These are phyloP conservation scores for Gambusia holbrooki DNA, from an alignment of 2,113 vertebrate species.

Conservation along the genomic window DNA sequence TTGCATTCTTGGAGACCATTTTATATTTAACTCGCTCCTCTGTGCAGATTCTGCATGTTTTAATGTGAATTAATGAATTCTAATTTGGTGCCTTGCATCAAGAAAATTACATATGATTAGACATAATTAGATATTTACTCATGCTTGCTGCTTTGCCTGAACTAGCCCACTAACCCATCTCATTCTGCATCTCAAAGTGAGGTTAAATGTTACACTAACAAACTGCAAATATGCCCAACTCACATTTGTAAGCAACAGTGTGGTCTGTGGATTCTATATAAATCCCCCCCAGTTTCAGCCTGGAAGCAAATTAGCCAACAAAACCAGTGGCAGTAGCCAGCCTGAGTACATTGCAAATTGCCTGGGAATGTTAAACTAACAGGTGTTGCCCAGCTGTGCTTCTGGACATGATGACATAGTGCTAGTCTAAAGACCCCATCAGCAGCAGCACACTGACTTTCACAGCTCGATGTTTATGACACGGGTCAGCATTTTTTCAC, in stretches of 20 bases:
- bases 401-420: conserved; percentile 64
- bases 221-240: conserved; percentile 4
- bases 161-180: neutral
- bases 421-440: conserved; percentile 65
- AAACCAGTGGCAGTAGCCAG: conserved; percentile 35
- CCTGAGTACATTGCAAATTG: conserved; percentile 50
- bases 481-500: conserved; percentile 70
- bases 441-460: conserved; percentile 71
- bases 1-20: conserved; percentile 2
- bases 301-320: conserved; percentile 43
- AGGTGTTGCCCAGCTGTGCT: conserved; percentile 76
- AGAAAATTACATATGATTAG: neutral
- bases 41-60: conserved; percentile 13
- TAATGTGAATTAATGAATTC: conserved; percentile 9
- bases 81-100: neutral
- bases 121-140: conserved; percentile 18
- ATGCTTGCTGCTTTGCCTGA: neutral
- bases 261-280: conserved; percentile 7
- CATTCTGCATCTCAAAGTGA: neutral
- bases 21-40: neutral
- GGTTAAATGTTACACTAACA: neutral
- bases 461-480: conserved; percentile 73
- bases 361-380: conserved; percentile 51
- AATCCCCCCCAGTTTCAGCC: conserved; percentile 6
- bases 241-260: conserved; percentile 1